These are phyloP conservation scores for Diarsia mendica DNA, from an alignment of 2,888 invertebrate species.

Conservation along the genomic window DNA sequence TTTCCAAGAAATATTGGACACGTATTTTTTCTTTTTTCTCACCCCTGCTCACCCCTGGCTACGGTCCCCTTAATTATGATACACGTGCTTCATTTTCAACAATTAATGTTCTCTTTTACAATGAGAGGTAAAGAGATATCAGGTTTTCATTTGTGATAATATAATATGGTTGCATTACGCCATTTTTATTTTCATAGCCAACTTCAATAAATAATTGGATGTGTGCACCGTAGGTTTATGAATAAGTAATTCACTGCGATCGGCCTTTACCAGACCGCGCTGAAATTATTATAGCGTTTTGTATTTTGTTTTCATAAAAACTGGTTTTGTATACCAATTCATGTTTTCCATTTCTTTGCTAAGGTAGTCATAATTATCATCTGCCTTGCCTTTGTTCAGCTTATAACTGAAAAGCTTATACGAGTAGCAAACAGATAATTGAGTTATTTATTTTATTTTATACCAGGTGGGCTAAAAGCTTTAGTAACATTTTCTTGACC, in stretches of 20 bases:
- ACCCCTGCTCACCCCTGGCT: neutral
- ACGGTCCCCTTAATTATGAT: neutral
- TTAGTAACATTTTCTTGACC: neutral
- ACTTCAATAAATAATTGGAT: constrained; percentile 43
- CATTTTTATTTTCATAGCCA: constrained; percentile 28
- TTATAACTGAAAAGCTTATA: too few relatives aligned
- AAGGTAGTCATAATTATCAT: neutral
- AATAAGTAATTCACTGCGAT: constrained; percentile 41
- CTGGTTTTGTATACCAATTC: too few relatives aligned
- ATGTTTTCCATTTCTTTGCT: neutral
- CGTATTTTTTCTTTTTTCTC: too few relatives aligned
- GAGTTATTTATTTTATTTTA: too few relatives aligned
- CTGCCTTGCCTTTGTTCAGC: too few relatives aligned
- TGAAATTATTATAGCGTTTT: constrained; percentile 18
- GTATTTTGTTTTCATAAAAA: neutral
- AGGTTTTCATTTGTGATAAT: constrained; percentile 7
- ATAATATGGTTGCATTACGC: constrained; percentile 23
- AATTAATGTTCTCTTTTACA: neutral
- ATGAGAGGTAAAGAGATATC: neutral
- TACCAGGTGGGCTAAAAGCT: neutral
- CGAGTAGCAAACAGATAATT: too few relatives aligned
- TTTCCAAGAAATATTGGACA: too few relatives aligned
- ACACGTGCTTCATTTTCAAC: constrained; percentile 6
- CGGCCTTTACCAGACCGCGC: constrained; percentile 9
- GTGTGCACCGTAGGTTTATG: constrained; percentile 28